These are phyloP conservation scores for Chaetodon trifasciatus DNA, from an alignment of 2,797 vertebrate genomes.

Conservation along the genomic window DNA sequence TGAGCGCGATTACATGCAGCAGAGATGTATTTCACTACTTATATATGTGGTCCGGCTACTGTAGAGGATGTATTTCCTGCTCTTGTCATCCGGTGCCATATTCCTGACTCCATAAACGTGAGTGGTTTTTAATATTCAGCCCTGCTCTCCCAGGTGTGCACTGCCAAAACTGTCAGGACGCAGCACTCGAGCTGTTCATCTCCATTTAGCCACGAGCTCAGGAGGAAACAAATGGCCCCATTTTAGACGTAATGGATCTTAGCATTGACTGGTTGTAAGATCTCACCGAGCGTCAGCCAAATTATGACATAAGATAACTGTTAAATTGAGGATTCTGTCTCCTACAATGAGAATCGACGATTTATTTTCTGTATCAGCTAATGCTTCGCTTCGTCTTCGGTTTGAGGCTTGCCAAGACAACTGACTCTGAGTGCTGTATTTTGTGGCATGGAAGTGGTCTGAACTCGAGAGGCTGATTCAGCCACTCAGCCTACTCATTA, in stretches of 20 bases:
- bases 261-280: constrained; percentile 47
- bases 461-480: constrained; percentile 50
- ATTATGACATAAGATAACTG: constrained; percentile 55
- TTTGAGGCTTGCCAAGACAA: constrained; percentile 25
- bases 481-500: constrained; percentile 48
- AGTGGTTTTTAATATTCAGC: constrained; percentile 67
- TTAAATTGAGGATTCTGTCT: constrained; percentile 42
- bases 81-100: constrained; percentile 44
- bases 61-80: constrained; percentile 39
- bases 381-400: constrained; percentile 29
- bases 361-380: constrained; percentile 38
- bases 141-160: constrained; percentile 51
- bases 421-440: constrained; percentile 32
- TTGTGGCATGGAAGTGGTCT: constrained; percentile 25
- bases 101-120: constrained; percentile 64
- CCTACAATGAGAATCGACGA: constrained; percentile 30
- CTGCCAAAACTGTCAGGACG: constrained; percentile 58
- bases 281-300: constrained; percentile 43
- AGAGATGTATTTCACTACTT: constrained; percentile 41
- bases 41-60: constrained; percentile 8
- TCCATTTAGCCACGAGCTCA: constrained; percentile 65
- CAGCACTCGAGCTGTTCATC: constrained; percentile 65
- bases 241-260: constrained; percentile 69
- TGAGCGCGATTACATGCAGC: constrained; percentile 25
- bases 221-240: constrained; percentile 66